These are phyloP conservation scores for Camarhynchus parvulus DNA, from an alignment of 2,113 vertebrate species.

Conservation along the genomic window DNA sequence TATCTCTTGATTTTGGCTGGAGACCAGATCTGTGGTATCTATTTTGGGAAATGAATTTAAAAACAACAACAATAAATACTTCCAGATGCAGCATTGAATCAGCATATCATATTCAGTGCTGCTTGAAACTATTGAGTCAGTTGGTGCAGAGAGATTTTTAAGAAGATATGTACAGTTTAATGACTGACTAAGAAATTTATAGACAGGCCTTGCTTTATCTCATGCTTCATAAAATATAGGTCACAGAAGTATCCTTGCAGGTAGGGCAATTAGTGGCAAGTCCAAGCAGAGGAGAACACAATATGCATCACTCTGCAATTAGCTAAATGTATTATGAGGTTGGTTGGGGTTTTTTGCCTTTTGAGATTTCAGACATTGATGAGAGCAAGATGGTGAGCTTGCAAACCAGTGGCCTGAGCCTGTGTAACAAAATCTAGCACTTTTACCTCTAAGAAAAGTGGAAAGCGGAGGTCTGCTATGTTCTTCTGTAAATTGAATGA, in stretches of 20 bases:
- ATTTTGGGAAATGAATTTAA: conserved; percentile 40
- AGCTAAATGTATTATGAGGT: neutral
- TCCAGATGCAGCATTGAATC: conserved; percentile 75
- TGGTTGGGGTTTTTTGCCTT: neutral
- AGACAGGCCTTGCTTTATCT: conserved; percentile 52
- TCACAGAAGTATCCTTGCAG: neutral
- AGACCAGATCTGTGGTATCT: conserved; percentile 28
- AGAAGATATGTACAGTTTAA: conserved; percentile 55
- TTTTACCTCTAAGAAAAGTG: neutral
- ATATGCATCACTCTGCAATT: neutral
- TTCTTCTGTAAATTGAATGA: neutral
- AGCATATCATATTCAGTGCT: conserved; percentile 63
- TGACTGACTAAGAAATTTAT: conserved; percentile 63
- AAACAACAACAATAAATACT: conserved; percentile 58
- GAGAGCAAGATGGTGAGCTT: neutral
- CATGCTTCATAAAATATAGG: neutral
- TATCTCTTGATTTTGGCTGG: conserved; percentile 53
- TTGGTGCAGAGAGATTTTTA: conserved; percentile 65
- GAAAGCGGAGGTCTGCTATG: neutral
- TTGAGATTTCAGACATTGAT: neutral
- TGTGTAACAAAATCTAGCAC: neutral
- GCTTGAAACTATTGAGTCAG: conserved; percentile 27
- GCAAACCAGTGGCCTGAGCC: neutral
- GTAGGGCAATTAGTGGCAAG: neutral
- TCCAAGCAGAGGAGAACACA: neutral